These are phyloP conservation scores for Cygnus olor DNA, from an alignment of 2,797 vertebrate species.

Conservation along the genomic window DNA sequence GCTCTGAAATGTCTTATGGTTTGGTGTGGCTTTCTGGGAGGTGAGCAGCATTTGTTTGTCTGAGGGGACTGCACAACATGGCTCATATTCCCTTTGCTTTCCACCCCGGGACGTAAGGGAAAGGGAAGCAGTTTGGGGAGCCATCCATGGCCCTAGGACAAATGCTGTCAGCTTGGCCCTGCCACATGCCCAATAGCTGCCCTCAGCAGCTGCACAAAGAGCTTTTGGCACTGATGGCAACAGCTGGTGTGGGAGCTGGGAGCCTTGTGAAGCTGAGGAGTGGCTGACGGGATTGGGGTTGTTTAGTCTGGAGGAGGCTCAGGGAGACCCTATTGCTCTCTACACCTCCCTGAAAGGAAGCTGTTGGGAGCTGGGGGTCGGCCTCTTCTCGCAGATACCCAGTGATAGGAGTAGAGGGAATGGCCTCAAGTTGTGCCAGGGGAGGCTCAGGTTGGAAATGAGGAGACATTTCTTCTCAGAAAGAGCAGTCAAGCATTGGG, in stretches of 20 bases:
- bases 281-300: no score
- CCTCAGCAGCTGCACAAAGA: not conserved
- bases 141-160: rapidly evolving
- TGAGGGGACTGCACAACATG: not conserved
- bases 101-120: rapidly evolving
- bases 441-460: no score
- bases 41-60: not conserved
- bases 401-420: no score
- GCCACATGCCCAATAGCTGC: rapidly evolving
- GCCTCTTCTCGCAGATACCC: no score
- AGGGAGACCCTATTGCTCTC: no score
- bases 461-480: no score
- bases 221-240: not conserved
- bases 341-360: no score
- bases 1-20: no score
- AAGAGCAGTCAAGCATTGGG: no score
- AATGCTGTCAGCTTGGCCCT: rapidly evolving
- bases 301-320: no score
- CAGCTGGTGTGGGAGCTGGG: not conserved
- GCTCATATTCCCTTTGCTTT: rapidly evolving
- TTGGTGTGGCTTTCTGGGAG: not conserved
- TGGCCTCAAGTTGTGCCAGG: no score
- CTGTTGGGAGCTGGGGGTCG: no score
- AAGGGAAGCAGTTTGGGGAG: not conserved
- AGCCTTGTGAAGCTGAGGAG: not conserved